Evolutionary conservation across 2,113 vertebrate genomes (phyloP).

Genomic region (Pteronura brasiliensis): DNA sequence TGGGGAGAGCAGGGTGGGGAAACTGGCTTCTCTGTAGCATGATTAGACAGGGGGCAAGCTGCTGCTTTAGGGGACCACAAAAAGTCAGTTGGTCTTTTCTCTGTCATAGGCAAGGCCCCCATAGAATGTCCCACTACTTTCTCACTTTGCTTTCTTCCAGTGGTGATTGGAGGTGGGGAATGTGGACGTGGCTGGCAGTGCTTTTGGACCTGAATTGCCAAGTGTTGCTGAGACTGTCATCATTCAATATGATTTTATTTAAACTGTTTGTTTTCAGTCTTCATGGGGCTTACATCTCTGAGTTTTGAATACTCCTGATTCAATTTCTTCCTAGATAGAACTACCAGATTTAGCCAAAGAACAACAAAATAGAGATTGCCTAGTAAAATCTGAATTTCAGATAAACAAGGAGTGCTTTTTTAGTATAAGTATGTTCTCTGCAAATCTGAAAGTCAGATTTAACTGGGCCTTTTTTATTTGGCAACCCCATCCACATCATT

Average conservation of each 20-base stretch:
- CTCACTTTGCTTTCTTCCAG: background rate
- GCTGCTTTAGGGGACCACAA: background rate
- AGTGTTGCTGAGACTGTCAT: background rate
- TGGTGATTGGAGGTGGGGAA: background rate
- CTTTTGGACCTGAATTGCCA: background rate
- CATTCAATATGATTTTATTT: background rate
- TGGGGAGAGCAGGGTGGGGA: accelerated
- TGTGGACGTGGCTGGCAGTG: too few species aligned
- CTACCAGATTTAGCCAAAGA: background rate
- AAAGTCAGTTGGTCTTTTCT: background rate
- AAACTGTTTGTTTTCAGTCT: background rate
- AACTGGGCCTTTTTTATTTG: background rate
- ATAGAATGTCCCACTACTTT: background rate
- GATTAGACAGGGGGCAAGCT: background rate
- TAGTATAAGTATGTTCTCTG: background rate
- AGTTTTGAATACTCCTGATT: background rate
- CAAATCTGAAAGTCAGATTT: background rate
- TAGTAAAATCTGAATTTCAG: background rate
- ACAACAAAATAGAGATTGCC: background rate
- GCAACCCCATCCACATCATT: background rate
- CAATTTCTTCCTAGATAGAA: background rate
- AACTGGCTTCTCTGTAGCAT: background rate
- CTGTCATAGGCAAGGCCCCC: background rate
- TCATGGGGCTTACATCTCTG: background rate
- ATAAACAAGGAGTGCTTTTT: background rate